Percentiles rank a stretch among this genome's conserved stretches.
Evolutionary conservation across 2,797 vertebrate species (phyloP).

Genomic region (Cyclura pinguis): DNA sequence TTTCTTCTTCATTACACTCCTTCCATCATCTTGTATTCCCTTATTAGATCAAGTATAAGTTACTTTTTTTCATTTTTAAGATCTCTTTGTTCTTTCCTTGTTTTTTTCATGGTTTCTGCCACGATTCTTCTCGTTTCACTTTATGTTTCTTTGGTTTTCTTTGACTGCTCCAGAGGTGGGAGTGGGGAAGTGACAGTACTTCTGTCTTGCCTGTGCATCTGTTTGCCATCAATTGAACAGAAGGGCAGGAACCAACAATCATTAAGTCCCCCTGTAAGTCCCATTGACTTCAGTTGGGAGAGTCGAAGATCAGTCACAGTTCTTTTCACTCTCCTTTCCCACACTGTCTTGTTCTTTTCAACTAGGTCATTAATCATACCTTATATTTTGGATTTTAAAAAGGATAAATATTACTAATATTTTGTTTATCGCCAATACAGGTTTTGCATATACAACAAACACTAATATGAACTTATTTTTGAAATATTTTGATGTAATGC

Average conservation of each 20-base stretch:
- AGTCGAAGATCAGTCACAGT: not conserved
- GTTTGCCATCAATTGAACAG: not conserved
- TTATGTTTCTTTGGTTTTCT: not conserved
- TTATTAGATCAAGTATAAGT: not conserved
- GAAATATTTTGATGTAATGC: slow-evolving; percentile 14
- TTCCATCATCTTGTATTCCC: not conserved
- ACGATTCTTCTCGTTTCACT: not conserved
- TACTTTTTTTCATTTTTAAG: not conserved
- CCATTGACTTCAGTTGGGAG: not conserved
- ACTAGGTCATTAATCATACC: not conserved
- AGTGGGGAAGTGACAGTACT: not conserved
- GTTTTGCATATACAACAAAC: not conserved
- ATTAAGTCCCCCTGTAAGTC: not conserved
- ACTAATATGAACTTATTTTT: not conserved
- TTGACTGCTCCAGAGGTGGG: not conserved
- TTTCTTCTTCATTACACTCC: not conserved
- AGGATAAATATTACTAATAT: not conserved
- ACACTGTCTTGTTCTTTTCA: not conserved
- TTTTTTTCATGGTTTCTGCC: not conserved
- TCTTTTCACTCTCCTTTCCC: not conserved
- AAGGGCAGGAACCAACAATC: not conserved
- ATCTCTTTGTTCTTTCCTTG: not conserved
- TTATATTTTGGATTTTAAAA: not conserved
- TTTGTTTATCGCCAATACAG: not conserved
- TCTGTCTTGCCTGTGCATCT: not conserved